phyloP scores from a whole-genome alignment of 2,113 vertebrate genomes.

The Oreochromis spilurus region DNA sequence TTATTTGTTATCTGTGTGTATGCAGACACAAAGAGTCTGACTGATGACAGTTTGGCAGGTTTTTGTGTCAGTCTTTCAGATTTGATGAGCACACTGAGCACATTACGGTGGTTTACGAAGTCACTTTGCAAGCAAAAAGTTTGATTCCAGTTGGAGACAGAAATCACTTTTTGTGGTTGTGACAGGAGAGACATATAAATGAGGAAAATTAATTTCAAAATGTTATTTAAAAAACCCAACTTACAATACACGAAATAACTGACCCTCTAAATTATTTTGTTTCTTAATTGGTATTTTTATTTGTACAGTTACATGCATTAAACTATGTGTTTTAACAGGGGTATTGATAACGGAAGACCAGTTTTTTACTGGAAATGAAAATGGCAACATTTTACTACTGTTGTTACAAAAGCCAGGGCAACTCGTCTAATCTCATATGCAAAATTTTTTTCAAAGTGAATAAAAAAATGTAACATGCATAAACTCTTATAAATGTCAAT shows the following conservation, averaged over 20 bases:
- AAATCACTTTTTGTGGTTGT: not conserved
- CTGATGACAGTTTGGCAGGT: not conserved
- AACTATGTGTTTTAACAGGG: not conserved
- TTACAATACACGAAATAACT: not conserved
- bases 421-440: not conserved
- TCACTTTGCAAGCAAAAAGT: not conserved
- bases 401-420: not conserved
- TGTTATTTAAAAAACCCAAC: not conserved
- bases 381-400: not conserved
- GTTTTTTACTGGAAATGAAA: not conserved
- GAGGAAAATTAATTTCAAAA: not conserved
- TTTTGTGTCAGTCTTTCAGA: not conserved
- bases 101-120: not conserved
- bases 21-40: not conserved
- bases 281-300: not conserved
- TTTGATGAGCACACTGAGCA: not conserved
- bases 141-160: not conserved
- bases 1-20: not conserved
- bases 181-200: not conserved
- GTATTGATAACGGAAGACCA: not conserved
- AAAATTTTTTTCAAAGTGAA: not conserved
- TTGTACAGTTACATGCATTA: not conserved
- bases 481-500: not conserved
- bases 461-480: accelerated
- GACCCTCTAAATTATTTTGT: not conserved